A percentile compares a stretch with the other conserved stretches of the same genome.
Evolutionary conservation across 2,888 invertebrate species (phyloP).

Genomic region (Mesopsocus fuscifrons): DNA sequence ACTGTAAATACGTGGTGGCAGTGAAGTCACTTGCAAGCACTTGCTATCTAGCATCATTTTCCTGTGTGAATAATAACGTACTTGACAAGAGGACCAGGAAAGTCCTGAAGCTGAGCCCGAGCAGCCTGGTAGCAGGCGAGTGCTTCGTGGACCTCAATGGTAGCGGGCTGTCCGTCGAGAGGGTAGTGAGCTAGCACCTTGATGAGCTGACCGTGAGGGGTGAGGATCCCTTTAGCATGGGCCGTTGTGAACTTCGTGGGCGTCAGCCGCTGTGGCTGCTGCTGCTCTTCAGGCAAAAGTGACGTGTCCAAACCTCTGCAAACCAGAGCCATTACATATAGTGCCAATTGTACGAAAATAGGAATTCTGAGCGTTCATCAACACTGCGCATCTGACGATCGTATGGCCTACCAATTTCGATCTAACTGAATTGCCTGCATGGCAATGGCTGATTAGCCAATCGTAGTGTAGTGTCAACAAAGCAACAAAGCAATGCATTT

Average conservation of each 20-base stretch:
- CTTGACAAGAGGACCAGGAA: slow-evolving; percentile 69
- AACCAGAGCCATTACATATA: neutral
- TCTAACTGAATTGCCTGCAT: too few species aligned
- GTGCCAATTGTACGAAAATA: neutral
- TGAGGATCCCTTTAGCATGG: slow-evolving; percentile 34
- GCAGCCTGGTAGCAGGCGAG: slow-evolving; percentile 20
- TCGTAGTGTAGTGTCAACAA: too few species aligned
- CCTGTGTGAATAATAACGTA: slow-evolving; percentile 24
- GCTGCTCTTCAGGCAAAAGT: slow-evolving; percentile 38
- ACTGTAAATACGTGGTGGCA: too few species aligned
- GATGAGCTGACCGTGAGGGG: slow-evolving; percentile 40
- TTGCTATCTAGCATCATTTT: too few species aligned
- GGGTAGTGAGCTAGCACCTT: slow-evolving; percentile 61
- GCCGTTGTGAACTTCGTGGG: slow-evolving; percentile 67
- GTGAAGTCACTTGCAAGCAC: too few species aligned
- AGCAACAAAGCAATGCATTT: too few species aligned
- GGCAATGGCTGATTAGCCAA: too few species aligned
- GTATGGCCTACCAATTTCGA: too few species aligned
- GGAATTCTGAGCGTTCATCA: too few species aligned
- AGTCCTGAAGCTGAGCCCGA: slow-evolving; percentile 39
- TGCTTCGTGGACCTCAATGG: slow-evolving; percentile 51
- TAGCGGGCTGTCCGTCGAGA: slow-evolving; percentile 56
- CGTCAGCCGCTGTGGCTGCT: slow-evolving; percentile 51
- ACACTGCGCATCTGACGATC: too few species aligned
- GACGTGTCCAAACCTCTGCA: slow-evolving; percentile 24